Percentiles rank a stretch among this genome's conserved stretches.
Conservation (phyloP, 2,888 invertebrate species). For the Operophtera brumata region DNA sequence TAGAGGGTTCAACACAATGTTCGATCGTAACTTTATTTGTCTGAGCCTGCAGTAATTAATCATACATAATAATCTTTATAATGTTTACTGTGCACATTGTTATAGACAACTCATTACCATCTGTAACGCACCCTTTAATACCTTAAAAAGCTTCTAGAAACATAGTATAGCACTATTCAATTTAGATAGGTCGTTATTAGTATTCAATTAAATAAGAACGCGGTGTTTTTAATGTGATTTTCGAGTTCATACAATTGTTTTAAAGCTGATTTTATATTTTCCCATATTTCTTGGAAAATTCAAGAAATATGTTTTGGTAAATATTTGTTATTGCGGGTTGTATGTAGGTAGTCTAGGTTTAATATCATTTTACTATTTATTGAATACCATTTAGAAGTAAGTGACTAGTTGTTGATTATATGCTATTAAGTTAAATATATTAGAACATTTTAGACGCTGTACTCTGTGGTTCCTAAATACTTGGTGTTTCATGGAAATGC, state of each 20-base stretch:
- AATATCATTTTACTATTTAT: slow-evolving; percentile 56
- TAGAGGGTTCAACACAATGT: too few species aligned
- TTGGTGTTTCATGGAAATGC: slow-evolving; percentile 24
- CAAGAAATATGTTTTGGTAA: slow-evolving; percentile 26
- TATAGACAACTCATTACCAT: slow-evolving; percentile 12
- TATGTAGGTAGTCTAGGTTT: slow-evolving; percentile 38
- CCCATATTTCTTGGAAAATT: slow-evolving; percentile 25
- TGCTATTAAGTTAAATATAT: slow-evolving; percentile 40
- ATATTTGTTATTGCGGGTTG: slow-evolving; percentile 31
- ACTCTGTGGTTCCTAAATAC: slow-evolving; percentile 25
- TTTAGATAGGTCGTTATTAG: slow-evolving; percentile 30
- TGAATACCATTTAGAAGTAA: slow-evolving; percentile 48
- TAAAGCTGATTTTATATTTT: slow-evolving; percentile 17
- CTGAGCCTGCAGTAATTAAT: slow-evolving; percentile 16
- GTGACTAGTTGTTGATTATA: slow-evolving; percentile 49
- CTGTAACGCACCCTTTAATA: slow-evolving; percentile 23
- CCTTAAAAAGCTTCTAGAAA: slow-evolving; percentile 25
- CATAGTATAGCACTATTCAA: slow-evolving; percentile 18
- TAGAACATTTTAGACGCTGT: slow-evolving; percentile 31
- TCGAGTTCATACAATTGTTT: slow-evolving; percentile 16
- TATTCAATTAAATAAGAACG: slow-evolving; percentile 17
- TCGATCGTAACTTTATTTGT: too few species aligned
- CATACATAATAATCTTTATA: slow-evolving; percentile 26
- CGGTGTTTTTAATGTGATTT: slow-evolving; percentile 17
- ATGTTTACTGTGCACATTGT: slow-evolving; percentile 28